phyloP scores from a whole-genome alignment of 2,113 vertebrate genomes.

The Pan troglodytes region NHGRI_mPanTro3-v2.1_pri NC_072398.2:162737501-162738000 shows the following conservation, averaged over 20 bases:
- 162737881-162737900: neutral
- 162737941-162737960: neutral
- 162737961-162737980: neutral
- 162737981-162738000: constrained; percentile 21
- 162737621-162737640: neutral
- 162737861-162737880: neutral
- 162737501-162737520: neutral
- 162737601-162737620: neutral
- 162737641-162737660: neutral
- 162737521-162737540: neutral
- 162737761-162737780: neutral
- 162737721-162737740: neutral
- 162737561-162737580: neutral
- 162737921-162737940: neutral
- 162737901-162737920: neutral
- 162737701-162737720: neutral
- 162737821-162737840: neutral
- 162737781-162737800: neutral
- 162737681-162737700: neutral
- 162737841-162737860: neutral
- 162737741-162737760: neutral
- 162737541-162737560: neutral
- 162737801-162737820: neutral
- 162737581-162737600: neutral
- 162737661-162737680: neutral